Evolutionary conservation across 2,888 invertebrate species (phyloP).

Genomic region (Chymomyza caudatula): DNA sequence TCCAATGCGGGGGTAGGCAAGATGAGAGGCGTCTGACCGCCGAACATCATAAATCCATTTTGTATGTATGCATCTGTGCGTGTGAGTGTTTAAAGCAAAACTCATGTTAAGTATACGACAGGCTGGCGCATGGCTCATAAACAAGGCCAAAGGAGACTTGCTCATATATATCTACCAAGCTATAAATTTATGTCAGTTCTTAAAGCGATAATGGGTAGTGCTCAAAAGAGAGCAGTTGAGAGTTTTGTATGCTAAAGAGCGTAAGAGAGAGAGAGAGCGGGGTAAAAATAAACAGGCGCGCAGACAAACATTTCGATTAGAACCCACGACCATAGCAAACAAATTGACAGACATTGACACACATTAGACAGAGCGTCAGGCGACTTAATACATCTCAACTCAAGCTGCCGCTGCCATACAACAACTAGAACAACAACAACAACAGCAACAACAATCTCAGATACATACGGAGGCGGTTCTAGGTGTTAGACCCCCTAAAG

Average conservation of each 20-base stretch:
- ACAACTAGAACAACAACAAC: background rate
- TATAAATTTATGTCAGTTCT: conserved; percentile 53
- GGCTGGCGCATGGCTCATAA: conserved; percentile 60
- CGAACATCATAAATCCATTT: conserved; percentile 40
- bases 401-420: background rate
- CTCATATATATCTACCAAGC: conserved; percentile 47
- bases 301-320: conserved; percentile 42
- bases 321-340: background rate
- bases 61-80: conserved; percentile 4
- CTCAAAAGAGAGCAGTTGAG: background rate
- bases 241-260: background rate
- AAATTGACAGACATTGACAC: conserved; percentile 27
- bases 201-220: conserved; percentile 15
- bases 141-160: conserved; percentile 26
- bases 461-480: background rate
- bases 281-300: conserved; percentile 36
- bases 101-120: conserved; percentile 47
- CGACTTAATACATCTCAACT: background rate
- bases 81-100: conserved; percentile 7
- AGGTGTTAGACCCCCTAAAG: no score
- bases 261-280: conserved; percentile 8
- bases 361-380: background rate
- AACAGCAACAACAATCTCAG: background rate
- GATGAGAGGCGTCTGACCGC: background rate
- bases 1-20: conserved; percentile 54